These are phyloP conservation scores for Protonibea diacanthus DNA, from an alignment of 2,797 vertebrate genomes.

Conservation along the genomic window DNA sequence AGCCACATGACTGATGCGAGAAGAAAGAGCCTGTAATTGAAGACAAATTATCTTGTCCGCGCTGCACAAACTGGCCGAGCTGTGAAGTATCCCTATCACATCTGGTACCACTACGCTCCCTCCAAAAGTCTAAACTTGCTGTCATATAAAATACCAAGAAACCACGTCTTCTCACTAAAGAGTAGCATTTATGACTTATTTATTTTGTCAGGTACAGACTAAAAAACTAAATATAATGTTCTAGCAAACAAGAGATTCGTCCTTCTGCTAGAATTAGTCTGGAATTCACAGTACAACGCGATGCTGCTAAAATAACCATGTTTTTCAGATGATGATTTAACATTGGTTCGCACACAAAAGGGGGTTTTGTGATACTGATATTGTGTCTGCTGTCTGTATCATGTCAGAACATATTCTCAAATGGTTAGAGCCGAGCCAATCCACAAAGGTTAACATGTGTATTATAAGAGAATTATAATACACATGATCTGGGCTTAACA, in stretches of 20 bases:
- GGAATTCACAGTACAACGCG: slow-evolving; percentile 31
- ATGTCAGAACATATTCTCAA: slow-evolving; percentile 48
- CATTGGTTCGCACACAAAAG: slow-evolving; percentile 15
- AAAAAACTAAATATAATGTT: slow-evolving; percentile 59
- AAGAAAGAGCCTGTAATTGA: slow-evolving; percentile 74
- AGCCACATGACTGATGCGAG: slow-evolving; percentile 64
- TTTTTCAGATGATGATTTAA: slow-evolving; percentile 25
- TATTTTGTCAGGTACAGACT: slow-evolving; percentile 54
- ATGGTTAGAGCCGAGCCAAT: slow-evolving; percentile 17
- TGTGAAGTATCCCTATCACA: slow-evolving; percentile 71
- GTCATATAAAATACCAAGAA: slow-evolving; percentile 70
- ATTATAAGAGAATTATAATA: too few species aligned
- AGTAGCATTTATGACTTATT: slow-evolving; percentile 45
- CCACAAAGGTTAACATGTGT: slow-evolving; percentile 29
- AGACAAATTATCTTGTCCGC: slow-evolving; percentile 78
- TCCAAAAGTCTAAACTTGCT: slow-evolving; percentile 69
- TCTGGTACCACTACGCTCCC: slow-evolving; percentile 75
- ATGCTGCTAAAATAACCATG: slow-evolving; percentile 54
- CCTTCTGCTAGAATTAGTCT: slow-evolving; percentile 43
- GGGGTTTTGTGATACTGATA: slow-evolving; percentile 57
- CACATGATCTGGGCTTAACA: slow-evolving; percentile 20
- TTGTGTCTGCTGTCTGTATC: slow-evolving; percentile 44
- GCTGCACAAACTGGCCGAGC: slow-evolving; percentile 62
- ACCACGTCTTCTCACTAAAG: slow-evolving; percentile 59
- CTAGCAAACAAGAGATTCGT: slow-evolving; percentile 59